Base-by-base conservation (phyloP, 2,888 invertebrate species). In the Prenolepis imparis region DNA sequence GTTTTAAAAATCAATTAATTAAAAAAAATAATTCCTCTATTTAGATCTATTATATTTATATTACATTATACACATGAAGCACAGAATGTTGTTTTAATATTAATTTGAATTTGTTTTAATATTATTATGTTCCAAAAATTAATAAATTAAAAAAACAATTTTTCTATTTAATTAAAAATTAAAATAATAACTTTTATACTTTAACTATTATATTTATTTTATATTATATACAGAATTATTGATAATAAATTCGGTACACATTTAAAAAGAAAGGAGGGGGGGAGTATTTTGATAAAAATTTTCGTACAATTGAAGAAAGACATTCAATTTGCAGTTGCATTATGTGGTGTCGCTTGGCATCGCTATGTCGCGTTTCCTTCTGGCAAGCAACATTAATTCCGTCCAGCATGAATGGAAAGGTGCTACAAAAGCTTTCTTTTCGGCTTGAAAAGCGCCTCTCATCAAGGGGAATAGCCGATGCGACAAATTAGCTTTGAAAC, bases 401-500 rank as follows among this genome's bases (percentile, higher is more conserved):
- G 12, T 18, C 41, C 24, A 32, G 18, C n/a, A 6, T 80, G 78
- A 78, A 78, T 68, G 3, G 57, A 55, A 52, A 44, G 18, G 24
- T 59, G 36, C 18, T 44, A 48, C 59, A 80, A 80, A 80, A 80
- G 78, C 44, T 80, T 80, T 68, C 70, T 80, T 80, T 70, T 80
- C 18, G 70, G 59, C 55, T 68, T 78, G 59, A 36, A 70, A 80
- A 59, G 59, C 59, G 24, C 59, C 12, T 32, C 78, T 70, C 44
- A 44, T 80, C 70, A 80, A 70, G 70, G 12, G 24, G 36, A 80
- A 59, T 70, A 70, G 21, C 78, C 59, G 78, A 80, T 80, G 70
- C 70, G 78, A 80, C 78, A 80, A 80, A 80, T 80, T 80, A 80
- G 70, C 59, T 80, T 80, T 80, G 70, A 70, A 78, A 70, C 70